Conservation (phyloP, 2,888 invertebrate genomes). For the Allophyes oxyacanthae region DNA sequence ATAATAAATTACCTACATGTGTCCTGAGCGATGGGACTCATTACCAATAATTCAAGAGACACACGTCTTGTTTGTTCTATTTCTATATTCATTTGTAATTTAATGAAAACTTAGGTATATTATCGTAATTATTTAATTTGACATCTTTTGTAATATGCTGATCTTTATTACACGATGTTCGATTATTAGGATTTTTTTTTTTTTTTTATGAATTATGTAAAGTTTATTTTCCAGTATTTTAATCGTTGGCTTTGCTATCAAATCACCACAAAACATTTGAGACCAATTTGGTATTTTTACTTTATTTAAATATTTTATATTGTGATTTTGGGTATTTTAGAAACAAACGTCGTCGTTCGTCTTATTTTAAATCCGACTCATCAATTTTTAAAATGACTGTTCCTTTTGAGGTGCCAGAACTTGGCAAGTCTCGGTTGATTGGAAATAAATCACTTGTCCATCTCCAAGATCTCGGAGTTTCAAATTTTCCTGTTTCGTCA, state of each 20-base stretch:
- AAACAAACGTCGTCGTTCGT: not conserved
- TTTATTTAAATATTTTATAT: not conserved
- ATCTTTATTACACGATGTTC: not conserved
- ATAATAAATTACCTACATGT: constrained; percentile 13
- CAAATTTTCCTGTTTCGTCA: constrained; percentile 48
- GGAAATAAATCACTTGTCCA: constrained; percentile 35
- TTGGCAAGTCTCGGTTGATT: constrained; percentile 44
- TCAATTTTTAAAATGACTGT: constrained; percentile 27
- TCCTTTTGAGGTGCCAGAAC: constrained; percentile 22
- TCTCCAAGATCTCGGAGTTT: constrained; percentile 34
- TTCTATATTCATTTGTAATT: not conserved
- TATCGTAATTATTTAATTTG: too few relatives aligned
- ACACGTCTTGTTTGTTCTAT: not conserved
- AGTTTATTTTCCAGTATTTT: too few relatives aligned
- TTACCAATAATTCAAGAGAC: constrained; percentile 32
- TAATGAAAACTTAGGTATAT: too few relatives aligned
- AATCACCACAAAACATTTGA: too few relatives aligned
- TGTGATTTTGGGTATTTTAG: too few relatives aligned
- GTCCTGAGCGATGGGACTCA: not conserved
- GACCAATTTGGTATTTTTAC: too few relatives aligned
- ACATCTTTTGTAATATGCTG: too few relatives aligned
- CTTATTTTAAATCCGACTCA: constrained; percentile 18
- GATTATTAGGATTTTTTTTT: not conserved
- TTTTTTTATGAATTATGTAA: not conserved
- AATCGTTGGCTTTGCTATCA: too few relatives aligned